Base-by-base conservation (phyloP, 2,113 vertebrate species). In the Urocolius indicus region DNA sequence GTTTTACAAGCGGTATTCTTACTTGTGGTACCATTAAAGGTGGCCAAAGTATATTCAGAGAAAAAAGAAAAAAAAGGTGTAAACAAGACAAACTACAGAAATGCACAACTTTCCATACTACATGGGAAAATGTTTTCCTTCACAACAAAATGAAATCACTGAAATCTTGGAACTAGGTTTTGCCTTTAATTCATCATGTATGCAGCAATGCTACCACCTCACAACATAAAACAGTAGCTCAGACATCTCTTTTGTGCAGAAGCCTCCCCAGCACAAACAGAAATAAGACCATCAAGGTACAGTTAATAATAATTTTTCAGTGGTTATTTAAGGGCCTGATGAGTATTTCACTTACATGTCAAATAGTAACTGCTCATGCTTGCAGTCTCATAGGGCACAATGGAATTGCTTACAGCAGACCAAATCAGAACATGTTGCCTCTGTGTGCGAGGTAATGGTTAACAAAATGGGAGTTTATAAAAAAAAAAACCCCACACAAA, bases 381-480 rank as follows among this genome's bases (percentile, higher is more conserved):
- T 80, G 43, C 26, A 34, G 54, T 66, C 63, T 80, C 73, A 38
- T 32, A 22, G 46, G 66, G 62, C 69, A 72, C 49, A 61, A 29
- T 3, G 23, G 13, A 89, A 57, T 45, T 91, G 34, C 81, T 73
- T 48, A 16, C 0, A 80, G 75, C 34, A 87, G 82, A 87, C 68
- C 49, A 90, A 90, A 84, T 23, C 54, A 85, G 27, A 66, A 91
- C 93, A 55, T 34, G 32, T 54, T 87, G 49, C 38, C 86, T 90
- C 58, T 68, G 10, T 86, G 41, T 73, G 55, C 49, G 72, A 84
- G 88, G 85, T 84, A 96, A 96, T 57, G 61, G 94, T 90, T 93
- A 96, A 95, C 45, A 65, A 94, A 81, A 76, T 11, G 10, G 11
- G 38, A 77, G 16, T 78, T 90, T 57, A 72, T 38, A 7, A 80